Percentiles rank a stretch among this genome's conserved stretches.
Conservation (phyloP, 2,888 invertebrate species). For the Eupsilia transversa region DNA sequence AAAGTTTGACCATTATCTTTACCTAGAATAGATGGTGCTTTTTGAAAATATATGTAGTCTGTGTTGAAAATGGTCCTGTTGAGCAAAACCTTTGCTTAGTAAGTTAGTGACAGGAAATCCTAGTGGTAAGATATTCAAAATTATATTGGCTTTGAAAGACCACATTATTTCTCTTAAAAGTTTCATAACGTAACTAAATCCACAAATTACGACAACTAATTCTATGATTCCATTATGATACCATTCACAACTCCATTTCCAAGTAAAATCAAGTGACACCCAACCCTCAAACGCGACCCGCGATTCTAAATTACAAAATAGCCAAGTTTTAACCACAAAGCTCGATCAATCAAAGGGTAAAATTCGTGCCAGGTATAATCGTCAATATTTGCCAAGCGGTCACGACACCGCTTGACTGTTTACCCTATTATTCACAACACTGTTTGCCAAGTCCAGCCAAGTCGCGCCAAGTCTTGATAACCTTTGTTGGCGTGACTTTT, state of each 20-base stretch:
- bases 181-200: not conserved
- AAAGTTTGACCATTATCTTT: too few species aligned
- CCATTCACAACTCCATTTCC: slow-evolving; percentile 14
- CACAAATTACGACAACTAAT: not conserved
- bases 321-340: slow-evolving; percentile 73
- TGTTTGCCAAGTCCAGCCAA: slow-evolving; percentile 82
- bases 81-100: not conserved
- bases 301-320: slow-evolving; percentile 63
- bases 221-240: not conserved
- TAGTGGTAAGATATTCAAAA: not conserved
- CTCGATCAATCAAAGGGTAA: slow-evolving; percentile 88
- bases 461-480: slow-evolving; percentile 68
- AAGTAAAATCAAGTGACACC: slow-evolving; percentile 44
- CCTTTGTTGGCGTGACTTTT: slow-evolving; percentile 84
- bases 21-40: not conserved
- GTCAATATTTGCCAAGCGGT: slow-evolving; percentile 86
- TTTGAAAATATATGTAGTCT: not conserved
- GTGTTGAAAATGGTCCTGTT: not conserved
- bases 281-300: slow-evolving; percentile 53
- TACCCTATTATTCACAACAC: slow-evolving; percentile 86
- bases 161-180: too few species aligned
- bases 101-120: too few species aligned
- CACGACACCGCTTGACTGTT: slow-evolving; percentile 85
- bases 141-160: not conserved
- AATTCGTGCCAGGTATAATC: slow-evolving; percentile 79